These are phyloP conservation scores for Aphis craccivora DNA, from an alignment of 1,140 invertebrate genomes.

Conservation along the genomic window DNA sequence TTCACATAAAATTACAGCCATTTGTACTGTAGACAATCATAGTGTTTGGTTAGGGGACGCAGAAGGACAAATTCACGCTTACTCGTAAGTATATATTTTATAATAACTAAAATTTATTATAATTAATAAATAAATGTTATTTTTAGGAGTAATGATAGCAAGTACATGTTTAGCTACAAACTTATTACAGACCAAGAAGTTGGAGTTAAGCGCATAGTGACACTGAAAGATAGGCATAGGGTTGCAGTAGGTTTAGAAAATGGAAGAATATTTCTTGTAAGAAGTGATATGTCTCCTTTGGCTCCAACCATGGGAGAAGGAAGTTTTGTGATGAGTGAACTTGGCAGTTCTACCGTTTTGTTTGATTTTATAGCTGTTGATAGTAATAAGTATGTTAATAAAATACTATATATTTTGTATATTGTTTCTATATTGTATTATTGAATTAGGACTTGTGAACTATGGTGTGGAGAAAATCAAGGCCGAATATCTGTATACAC, in stretches of 20 bases:
- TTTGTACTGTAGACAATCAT: conserved; percentile 60
- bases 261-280: conserved; percentile 78
- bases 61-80: conserved; percentile 80
- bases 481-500: conserved; percentile 77
- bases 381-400: conserved; percentile 62
- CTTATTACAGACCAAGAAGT: conserved; percentile 67
- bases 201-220: conserved; percentile 67
- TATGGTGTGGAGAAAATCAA: conserved; percentile 80
- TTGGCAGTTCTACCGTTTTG: conserved; percentile 72
- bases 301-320: conserved; percentile 73
- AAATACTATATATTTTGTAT: neutral
- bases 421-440: neutral
- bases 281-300: conserved; percentile 69
- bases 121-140: neutral
- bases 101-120: neutral
- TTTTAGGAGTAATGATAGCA: conserved; percentile 52
- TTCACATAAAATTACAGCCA: conserved; percentile 60
- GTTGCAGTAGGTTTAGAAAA: conserved; percentile 78
- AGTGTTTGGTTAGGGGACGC: conserved; percentile 87
- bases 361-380: conserved; percentile 69
- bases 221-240: conserved; percentile 63
- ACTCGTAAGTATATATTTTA: conserved; percentile 67
- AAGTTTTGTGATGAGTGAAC: conserved; percentile 79
- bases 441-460: conserved; percentile 67
- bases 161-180: conserved; percentile 68